These are phyloP conservation scores for Ceratothoa steindachneri DNA, from an alignment of 2,888 invertebrate genomes.

Conservation along the genomic window DNA sequence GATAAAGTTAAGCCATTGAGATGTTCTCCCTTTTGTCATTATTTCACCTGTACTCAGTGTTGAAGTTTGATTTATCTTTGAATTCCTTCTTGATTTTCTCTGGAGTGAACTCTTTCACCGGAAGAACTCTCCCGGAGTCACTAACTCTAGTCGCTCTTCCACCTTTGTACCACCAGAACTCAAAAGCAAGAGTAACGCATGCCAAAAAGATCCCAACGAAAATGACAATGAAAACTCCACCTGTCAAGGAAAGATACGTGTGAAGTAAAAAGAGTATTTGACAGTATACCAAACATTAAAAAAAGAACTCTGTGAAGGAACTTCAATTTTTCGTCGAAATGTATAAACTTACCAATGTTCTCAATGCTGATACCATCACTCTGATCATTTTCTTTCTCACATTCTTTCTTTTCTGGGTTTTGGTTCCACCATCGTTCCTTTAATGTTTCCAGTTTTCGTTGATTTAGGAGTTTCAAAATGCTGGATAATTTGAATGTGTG, in stretches of 20 bases:
- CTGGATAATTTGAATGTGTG: slow-evolving; percentile 59
- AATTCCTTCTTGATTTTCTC: slow-evolving; percentile 11
- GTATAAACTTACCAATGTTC: slow-evolving; percentile 70
- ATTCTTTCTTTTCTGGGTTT: slow-evolving; percentile 68
- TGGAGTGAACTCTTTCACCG: slow-evolving; percentile 24
- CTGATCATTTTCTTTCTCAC: slow-evolving; percentile 84
- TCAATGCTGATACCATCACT: slow-evolving; percentile 95
- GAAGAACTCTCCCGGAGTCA: slow-evolving; percentile 33
- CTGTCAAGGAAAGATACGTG: slow-evolving; percentile 49
- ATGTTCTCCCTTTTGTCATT: too few species aligned
- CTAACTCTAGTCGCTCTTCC: slow-evolving; percentile 32
- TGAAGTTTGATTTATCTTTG: slow-evolving; percentile 27
- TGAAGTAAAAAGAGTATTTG: not conserved
- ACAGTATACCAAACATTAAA: not conserved
- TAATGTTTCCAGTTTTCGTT: slow-evolving; percentile 82
- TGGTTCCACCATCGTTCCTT: slow-evolving; percentile 97
- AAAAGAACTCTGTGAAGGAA: not conserved
- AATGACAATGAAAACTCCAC: slow-evolving; percentile 93
- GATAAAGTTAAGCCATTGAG: too few species aligned
- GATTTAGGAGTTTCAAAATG: slow-evolving; percentile 87
- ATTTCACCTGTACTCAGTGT: slow-evolving; percentile 45
- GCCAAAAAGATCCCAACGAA: slow-evolving; percentile 91
- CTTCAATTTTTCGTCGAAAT: not conserved
- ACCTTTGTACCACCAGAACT: slow-evolving; percentile 85
- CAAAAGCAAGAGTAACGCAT: slow-evolving; percentile 82